A percentile compares a stretch with the other conserved stretches of the same genome.
These are phyloP conservation scores for Sebastes schlegelii DNA, from an alignment of 2,113 vertebrate species.

Conservation along the genomic window DNA sequence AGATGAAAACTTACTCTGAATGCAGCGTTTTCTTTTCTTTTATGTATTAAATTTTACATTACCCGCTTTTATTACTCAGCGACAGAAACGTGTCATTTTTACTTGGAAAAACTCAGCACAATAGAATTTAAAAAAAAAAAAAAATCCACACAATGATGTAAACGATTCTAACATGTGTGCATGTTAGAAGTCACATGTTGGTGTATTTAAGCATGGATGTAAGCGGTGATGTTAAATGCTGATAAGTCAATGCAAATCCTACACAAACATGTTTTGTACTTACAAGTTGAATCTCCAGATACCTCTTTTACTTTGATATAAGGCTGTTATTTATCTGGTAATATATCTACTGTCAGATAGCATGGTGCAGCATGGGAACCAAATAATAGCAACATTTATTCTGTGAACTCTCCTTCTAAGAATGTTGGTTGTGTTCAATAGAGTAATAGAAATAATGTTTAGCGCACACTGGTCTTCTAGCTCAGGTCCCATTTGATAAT, in stretches of 20 bases:
- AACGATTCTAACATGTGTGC: background rate
- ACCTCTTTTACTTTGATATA: background rate
- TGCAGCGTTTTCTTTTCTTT: background rate
- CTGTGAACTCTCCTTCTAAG: background rate
- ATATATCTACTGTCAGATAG: background rate
- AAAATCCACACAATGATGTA: background rate
- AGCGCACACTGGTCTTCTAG: background rate
- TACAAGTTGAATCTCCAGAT: background rate
- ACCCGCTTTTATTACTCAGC: background rate
- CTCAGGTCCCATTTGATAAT: background rate
- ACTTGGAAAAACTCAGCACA: too few species aligned
- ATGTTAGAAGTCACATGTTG: background rate
- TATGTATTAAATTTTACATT: background rate
- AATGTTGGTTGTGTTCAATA: background rate
- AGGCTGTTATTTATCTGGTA: background rate
- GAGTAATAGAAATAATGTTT: background rate
- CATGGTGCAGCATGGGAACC: background rate
- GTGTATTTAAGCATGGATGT: background rate
- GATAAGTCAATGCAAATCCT: constrained; percentile 1
- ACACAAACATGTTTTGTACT: background rate
- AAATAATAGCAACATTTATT: background rate
- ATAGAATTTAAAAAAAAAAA: too few species aligned
- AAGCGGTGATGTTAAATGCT: background rate
- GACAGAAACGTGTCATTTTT: background rate
- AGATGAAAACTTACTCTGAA: background rate